phyloP scores from a whole-genome alignment of 1,140 invertebrate genomes.

The Antheraea pernyi region DNA sequence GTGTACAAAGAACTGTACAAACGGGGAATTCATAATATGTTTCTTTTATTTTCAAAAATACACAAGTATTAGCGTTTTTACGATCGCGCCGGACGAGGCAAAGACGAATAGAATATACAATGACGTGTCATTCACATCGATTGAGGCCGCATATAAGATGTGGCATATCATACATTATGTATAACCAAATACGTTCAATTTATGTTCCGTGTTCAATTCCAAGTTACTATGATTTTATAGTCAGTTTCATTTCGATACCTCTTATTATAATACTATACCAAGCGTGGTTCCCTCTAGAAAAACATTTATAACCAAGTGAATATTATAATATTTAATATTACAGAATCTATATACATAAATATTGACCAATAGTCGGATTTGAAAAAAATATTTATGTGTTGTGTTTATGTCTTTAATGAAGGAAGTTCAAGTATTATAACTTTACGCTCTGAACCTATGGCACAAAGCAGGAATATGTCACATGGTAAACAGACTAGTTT shows the following conservation, averaged over 20 bases:
- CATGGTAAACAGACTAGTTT: too few species aligned
- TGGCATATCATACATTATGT: slow-evolving; percentile 69
- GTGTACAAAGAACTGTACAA: slow-evolving; percentile 6
- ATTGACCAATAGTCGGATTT: too few species aligned
- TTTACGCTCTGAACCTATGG: too few species aligned
- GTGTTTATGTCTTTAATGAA: too few species aligned
- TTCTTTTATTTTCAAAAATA: slow-evolving; percentile 51
- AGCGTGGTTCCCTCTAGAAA: not conserved
- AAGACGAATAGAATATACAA: slow-evolving; percentile 75
- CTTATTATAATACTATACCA: not conserved
- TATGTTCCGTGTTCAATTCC: slow-evolving; percentile 51
- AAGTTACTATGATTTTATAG: slow-evolving; percentile 1
- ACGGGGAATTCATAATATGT: slow-evolving; percentile 44
- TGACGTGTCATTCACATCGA: slow-evolving; percentile 76
- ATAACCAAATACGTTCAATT: slow-evolving; percentile 34
- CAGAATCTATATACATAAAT: not conserved
- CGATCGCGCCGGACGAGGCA: slow-evolving; percentile 56
- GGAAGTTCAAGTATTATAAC: too few species aligned
- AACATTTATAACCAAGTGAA: not conserved
- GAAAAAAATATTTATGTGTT: too few species aligned
- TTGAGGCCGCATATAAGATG: slow-evolving; percentile 76
- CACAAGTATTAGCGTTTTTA: slow-evolving; percentile 72
- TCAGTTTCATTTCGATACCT: not conserved
- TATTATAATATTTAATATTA: not conserved
- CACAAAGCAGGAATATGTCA: too few species aligned